Evolutionary conservation across 2,888 invertebrate genomes (phyloP).

Genomic region (Diogma glabrata): DNA sequence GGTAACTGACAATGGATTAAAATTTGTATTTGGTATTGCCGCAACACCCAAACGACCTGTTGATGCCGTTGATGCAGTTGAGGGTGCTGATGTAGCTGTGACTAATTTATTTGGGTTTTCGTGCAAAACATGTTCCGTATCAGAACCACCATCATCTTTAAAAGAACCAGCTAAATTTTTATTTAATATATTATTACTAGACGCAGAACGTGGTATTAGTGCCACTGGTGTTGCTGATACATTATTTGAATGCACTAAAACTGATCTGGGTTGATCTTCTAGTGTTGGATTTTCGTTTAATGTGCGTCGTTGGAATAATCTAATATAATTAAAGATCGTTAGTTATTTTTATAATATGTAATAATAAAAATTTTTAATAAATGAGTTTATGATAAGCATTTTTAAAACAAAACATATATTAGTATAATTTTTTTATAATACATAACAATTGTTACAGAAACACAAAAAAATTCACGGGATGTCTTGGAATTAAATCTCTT

Average conservation of each 20-base stretch:
- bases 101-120: conserved; percentile 6
- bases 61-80: no score
- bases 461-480: no score
- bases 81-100: no score
- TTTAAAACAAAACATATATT: no score
- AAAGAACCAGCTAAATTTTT: conserved; percentile 37
- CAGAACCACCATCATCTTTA: conserved; percentile 26
- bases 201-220: conserved; percentile 1
- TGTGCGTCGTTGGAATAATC: conserved; percentile 1
- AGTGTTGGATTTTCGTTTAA: background rate
- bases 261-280: background rate
- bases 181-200: conserved; percentile 36
- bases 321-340: no score
- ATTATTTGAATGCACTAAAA: conserved; percentile 6
- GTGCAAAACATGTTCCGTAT: conserved; percentile 17
- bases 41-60: conserved; percentile 30
- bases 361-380: no score
- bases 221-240: conserved; percentile 11
- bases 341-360: no score
- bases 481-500: no score
- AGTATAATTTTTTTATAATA: no score
- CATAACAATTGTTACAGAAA: no score
- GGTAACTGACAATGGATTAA: conserved; percentile 6
- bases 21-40: conserved; percentile 28
- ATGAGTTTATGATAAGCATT: no score